These are phyloP conservation scores for Agonopterix heracliana DNA, from an alignment of 2,888 invertebrate species.

Conservation along the genomic window DNA sequence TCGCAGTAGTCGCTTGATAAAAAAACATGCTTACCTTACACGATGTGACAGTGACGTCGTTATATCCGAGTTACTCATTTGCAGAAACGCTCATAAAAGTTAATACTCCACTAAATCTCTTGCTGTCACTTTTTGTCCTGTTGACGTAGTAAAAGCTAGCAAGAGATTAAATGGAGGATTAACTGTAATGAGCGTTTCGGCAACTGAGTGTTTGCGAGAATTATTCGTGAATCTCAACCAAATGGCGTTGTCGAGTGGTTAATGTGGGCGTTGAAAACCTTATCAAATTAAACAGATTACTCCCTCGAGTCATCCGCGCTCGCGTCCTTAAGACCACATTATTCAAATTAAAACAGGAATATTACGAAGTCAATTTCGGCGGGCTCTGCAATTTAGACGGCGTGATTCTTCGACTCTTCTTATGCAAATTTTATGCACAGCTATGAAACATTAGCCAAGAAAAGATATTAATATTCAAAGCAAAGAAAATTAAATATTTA, in stretches of 20 bases:
- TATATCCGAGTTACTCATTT: no score
- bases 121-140: no score
- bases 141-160: no score
- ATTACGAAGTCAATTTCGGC: slow-evolving; percentile 39
- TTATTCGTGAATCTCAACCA: not conserved
- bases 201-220: no score
- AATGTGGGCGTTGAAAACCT: slow-evolving; percentile 20
- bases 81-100: no score
- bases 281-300: slow-evolving; percentile 40
- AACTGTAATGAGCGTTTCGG: no score
- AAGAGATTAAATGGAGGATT: no score
- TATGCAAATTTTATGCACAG: slow-evolving; percentile 32
- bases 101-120: no score
- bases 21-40: no score
- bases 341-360: slow-evolving; percentile 46
- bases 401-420: slow-evolving; percentile 19
- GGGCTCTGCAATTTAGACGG: slow-evolving; percentile 23
- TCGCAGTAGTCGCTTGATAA: no score
- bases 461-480: slow-evolving; percentile 17
- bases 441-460: slow-evolving; percentile 23
- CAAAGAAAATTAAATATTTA: slow-evolving; percentile 5
- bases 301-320: slow-evolving; percentile 19
- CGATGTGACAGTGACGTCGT: no score
- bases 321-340: slow-evolving; percentile 21
- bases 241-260: not conserved